Evolutionary conservation across 64 coral and sea anemone genomes (phyloP), one percentile per base, ranked within the genome.

Genomic region (Catalaphyllia jardinei): DNA sequence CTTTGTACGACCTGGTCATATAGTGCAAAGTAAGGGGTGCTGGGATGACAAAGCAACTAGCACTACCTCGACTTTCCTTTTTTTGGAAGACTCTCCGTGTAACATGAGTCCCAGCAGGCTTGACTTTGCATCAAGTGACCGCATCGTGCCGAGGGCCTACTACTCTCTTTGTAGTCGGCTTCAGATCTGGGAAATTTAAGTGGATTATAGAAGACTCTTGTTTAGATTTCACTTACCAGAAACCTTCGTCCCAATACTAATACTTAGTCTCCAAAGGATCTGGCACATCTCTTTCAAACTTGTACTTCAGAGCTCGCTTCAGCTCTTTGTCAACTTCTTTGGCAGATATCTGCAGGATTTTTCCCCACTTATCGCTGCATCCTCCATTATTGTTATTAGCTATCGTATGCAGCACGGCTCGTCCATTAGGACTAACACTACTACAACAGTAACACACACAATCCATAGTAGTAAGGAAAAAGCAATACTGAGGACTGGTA

Each of bases 211-310:
- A 35, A 46, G 42, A 46, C 42, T 46, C 42, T 46, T 46, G 33
- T 54, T 57, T 9, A 57, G 54, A 16, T 57, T 14, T 14, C 12
- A 57, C 79, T 81, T 38, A 81, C 79, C 79, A 81, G 18, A 81
- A 81, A 35, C 79, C 79, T 60, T 81, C 79, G 19, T 81, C 79
- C 79, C 79, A 81, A 62, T 81, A 81, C 61, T 81, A 63, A 25
- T 81, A 81, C 25, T 19, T 29, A 20, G 79, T 81, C 4, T 81
- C 54, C 79, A 81, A 38, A 19, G 79, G 79, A 33, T 81, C 29
- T 15, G 79, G 17, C 13, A 81, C 61, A 3, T 62, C 12, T 83
- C 60, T 67, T 22, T 83, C 30, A 27, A 65, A 69, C 62, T 69
- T 83, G 80, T 83, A 83, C 31, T 83, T 33, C 62, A 83, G 31